Conservation (phyloP, 2,888 invertebrate species). For the Hipparchia sbordonii region DNA sequence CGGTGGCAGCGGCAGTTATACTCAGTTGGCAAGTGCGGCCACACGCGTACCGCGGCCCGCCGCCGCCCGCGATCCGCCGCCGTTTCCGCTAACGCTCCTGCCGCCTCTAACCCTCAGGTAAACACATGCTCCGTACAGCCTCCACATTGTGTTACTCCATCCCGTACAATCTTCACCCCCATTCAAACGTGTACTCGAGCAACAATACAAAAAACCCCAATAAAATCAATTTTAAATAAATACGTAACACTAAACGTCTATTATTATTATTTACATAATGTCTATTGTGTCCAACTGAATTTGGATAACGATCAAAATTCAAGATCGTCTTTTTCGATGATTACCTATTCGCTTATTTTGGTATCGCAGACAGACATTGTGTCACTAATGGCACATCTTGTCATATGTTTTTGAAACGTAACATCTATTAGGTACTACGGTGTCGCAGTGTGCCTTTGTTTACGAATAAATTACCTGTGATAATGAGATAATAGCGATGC, state of each 20-base stretch:
- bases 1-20: conserved; percentile 67
- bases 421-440: not conserved
- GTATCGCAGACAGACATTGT: conserved; percentile 35
- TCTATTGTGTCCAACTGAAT: conserved; percentile 34
- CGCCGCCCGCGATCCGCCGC: conserved; percentile 56
- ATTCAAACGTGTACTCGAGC: conserved; percentile 48
- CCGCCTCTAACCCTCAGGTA: conserved; percentile 66
- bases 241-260: conserved; percentile 4
- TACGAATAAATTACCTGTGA: conserved; percentile 22
- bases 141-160: conserved; percentile 40
- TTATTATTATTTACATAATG: conserved; percentile 38
- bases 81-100: conserved; percentile 56
- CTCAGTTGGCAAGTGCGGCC: conserved; percentile 75
- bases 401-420: conserved; percentile 28
- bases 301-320: conserved; percentile 45
- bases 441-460: conserved; percentile 16
- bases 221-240: conserved; percentile 34
- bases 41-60: conserved; percentile 73
- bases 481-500: conserved; percentile 20
- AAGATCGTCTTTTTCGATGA: conserved; percentile 39
- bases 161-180: conserved; percentile 24
- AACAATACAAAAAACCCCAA: conserved; percentile 37
- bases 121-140: conserved; percentile 51
- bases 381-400: conserved; percentile 39
- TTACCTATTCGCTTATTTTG: conserved; percentile 41